Conservation (phyloP, 2,113 vertebrate genomes). For the Galbula dea region DNA sequence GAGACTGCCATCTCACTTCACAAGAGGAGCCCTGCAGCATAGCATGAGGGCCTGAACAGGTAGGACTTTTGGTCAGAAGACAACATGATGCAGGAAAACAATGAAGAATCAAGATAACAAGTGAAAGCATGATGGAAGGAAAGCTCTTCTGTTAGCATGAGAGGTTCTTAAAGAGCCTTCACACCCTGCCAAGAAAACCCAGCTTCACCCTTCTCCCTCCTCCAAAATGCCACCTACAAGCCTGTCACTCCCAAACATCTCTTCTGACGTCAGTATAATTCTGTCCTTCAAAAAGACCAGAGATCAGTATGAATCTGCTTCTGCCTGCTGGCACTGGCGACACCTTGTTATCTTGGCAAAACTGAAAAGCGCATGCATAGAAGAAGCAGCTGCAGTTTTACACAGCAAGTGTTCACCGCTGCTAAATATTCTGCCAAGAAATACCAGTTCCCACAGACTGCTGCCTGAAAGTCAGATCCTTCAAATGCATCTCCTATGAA, state of each 20-base stretch:
- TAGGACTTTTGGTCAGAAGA: background rate
- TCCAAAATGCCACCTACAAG: background rate
- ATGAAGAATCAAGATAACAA: background rate
- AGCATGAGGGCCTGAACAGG: background rate
- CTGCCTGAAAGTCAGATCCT: background rate
- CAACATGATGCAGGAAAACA: background rate
- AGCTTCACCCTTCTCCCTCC: background rate
- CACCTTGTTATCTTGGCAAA: background rate
- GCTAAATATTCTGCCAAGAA: background rate
- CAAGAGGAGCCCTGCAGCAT: background rate
- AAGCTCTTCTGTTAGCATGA: background rate
- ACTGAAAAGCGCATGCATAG: rapidly evolving
- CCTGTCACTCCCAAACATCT: background rate
- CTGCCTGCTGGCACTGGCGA: background rate
- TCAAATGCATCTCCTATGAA: background rate
- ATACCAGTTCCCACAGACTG: background rate
- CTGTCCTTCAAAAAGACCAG: background rate
- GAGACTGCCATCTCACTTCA: rapidly evolving
- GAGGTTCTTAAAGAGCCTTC: background rate
- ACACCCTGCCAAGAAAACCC: background rate
- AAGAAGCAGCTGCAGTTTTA: background rate
- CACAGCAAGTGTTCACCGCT: background rate
- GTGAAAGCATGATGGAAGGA: background rate
- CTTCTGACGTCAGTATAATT: background rate
- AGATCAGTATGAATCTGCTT: slow-evolving; percentile 19